Percentiles rank a stretch among this genome's conserved stretches.
Conservation (phyloP, 2,888 invertebrate species). For the Eudasyphora cyanicolor region DNA sequence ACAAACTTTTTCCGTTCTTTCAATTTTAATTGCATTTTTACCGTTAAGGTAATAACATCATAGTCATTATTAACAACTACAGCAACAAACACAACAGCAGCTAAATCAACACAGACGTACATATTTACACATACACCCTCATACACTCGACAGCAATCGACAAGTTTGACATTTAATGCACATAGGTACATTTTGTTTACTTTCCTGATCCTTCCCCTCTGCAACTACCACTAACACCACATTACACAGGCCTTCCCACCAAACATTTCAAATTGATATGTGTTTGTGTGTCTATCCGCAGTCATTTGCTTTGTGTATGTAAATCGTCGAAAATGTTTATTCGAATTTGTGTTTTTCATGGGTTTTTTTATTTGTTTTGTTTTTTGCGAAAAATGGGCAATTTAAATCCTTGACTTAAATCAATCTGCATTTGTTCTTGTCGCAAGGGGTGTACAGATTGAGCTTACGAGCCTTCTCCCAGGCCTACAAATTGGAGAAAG, state of each 20-base stretch:
- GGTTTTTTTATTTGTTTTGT: background rate
- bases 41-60: conserved; percentile 36
- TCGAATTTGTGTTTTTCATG: background rate
- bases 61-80: background rate
- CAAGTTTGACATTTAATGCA: conserved; percentile 14
- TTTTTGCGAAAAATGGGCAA: background rate
- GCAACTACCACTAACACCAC: background rate
- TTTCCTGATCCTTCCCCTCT: background rate
- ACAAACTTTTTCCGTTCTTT: conserved; percentile 1
- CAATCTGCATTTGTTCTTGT: too few species aligned
- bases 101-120: background rate
- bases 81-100: background rate
- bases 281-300: background rate
- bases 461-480: background rate
- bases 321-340: background rate
- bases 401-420: conserved; percentile 21
- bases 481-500: too few species aligned
- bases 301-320: background rate
- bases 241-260: background rate
- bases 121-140: background rate
- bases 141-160: background rate
- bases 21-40: conserved; percentile 40
- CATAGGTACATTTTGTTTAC: conserved; percentile 5
- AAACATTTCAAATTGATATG: background rate
- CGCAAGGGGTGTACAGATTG: too few species aligned